Base-by-base conservation (phyloP, 2,888 invertebrate genomes). In the Eumerus sabulonum region DNA sequence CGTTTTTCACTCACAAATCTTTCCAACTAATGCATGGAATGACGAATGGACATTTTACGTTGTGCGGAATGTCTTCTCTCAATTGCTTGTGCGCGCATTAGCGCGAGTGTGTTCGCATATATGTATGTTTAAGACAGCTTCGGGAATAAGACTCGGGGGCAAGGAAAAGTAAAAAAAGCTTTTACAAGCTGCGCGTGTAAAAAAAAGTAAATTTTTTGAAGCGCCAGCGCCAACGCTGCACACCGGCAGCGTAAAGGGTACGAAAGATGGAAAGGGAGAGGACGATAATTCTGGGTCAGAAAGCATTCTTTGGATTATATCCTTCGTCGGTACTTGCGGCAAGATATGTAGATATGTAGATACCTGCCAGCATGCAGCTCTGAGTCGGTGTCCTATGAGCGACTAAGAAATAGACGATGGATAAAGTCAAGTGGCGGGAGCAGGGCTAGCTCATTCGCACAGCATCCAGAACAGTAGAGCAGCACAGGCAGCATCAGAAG, bases 221-320 rank as follows among this genome's bases (percentile, higher is more conserved):
- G 87, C 87, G 87, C 86, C 87, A 85, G 86, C 85, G 82, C 83
- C 82, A 82, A 82, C 83, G 62, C 74, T 57, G 74, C 51, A 45
- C 60, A 44, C 53, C 64, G 27, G 7, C 27, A 27, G 27, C 27
- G 7, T 27, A 27, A 27, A 27, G 27, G 7, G 27, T 27, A 7
- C 27, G 7, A 27, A 27, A 27, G 27, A 27, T 2, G 3, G 27
- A 27, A 27, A 27, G 27, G 27, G 2, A 27, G 27, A 27, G 27
- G 27, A 27, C 3, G 2, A 27, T 2, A 27, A 27, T 27, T 27
- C 27, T 27, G 27, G 27, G 27, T 7, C 27, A 27, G 27, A 27
- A 27, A 4, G 7, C 27, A 27, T 27, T 27, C 27, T 27, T 27
- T 27, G 27, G 27, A 7, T 7, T 4, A 27, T 2, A 27, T 27